Evolutionary conservation across 2,113 vertebrate species (phyloP).

Genomic region (Aldabrachelys gigantea): DNA sequence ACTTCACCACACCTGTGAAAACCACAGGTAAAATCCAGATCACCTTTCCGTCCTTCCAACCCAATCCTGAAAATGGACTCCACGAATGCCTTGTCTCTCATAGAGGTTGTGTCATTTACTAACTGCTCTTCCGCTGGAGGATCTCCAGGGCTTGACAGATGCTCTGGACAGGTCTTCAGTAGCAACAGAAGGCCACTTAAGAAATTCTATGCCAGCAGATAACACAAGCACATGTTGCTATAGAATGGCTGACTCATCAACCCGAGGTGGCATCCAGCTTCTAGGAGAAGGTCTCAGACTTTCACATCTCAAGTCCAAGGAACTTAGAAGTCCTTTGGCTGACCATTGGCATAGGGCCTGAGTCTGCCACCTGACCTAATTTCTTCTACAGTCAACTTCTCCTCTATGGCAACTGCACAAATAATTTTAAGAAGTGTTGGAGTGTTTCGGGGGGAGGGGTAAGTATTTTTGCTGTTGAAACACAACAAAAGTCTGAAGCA

Average conservation of each 20-base stretch:
- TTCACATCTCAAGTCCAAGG: neutral
- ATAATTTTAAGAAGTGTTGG: neutral
- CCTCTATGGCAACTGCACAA: neutral
- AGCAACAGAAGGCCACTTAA: neutral
- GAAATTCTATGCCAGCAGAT: neutral
- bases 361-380: neutral
- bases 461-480: neutral
- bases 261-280: neutral
- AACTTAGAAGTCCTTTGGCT: neutral
- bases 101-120: accelerated
- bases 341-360: neutral
- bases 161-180: accelerated
- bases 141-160: neutral
- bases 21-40: neutral
- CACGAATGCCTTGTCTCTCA: accelerated
- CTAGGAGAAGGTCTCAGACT: neutral
- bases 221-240: neutral
- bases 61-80: neutral
- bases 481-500: neutral
- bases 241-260: neutral
- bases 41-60: neutral
- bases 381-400: neutral
- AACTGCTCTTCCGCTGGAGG: accelerated
- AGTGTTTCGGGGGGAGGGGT: neutral
- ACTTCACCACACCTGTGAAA: neutral